These are phyloP conservation scores for Hycleus phaleratus DNA, from an alignment of 1,140 invertebrate species.

Conservation along the genomic window DNA sequence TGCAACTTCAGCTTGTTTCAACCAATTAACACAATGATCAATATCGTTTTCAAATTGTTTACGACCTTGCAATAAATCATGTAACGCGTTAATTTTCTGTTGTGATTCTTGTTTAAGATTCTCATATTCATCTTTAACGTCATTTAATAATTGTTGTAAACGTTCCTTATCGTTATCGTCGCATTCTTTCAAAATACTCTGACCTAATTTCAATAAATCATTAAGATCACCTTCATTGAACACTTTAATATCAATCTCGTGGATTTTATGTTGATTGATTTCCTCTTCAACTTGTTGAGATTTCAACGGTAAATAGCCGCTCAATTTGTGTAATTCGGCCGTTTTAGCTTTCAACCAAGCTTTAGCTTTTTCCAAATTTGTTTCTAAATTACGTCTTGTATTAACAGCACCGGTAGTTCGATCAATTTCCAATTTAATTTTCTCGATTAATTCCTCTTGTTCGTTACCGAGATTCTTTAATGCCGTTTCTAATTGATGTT, in stretches of 20 bases:
- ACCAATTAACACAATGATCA: constrained; percentile 73
- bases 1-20: constrained; percentile 79
- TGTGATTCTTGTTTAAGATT: constrained; percentile 61
- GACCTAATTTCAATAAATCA: constrained; percentile 67
- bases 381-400: constrained; percentile 66
- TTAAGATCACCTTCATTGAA: constrained; percentile 69
- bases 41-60: constrained; percentile 73
- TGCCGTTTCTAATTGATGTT: constrained; percentile 60
- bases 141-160: constrained; percentile 58
- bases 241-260: constrained; percentile 66
- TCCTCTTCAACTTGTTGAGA: constrained; percentile 69
- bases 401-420: constrained; percentile 57
- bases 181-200: constrained; percentile 72
- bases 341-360: constrained; percentile 72
- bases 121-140: constrained; percentile 60
- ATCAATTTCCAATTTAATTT: constrained; percentile 66
- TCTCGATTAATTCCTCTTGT: constrained; percentile 61
- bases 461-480: constrained; percentile 58
- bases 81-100: constrained; percentile 63
- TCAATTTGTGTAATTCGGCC: constrained; percentile 65
- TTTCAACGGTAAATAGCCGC: constrained; percentile 65
- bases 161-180: constrained; percentile 59
- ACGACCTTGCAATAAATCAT: constrained; percentile 64
- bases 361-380: constrained; percentile 65
- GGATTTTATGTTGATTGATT: constrained; percentile 61